Base-by-base conservation (phyloP, 2,113 vertebrate species). In the Albula goreensis region DNA sequence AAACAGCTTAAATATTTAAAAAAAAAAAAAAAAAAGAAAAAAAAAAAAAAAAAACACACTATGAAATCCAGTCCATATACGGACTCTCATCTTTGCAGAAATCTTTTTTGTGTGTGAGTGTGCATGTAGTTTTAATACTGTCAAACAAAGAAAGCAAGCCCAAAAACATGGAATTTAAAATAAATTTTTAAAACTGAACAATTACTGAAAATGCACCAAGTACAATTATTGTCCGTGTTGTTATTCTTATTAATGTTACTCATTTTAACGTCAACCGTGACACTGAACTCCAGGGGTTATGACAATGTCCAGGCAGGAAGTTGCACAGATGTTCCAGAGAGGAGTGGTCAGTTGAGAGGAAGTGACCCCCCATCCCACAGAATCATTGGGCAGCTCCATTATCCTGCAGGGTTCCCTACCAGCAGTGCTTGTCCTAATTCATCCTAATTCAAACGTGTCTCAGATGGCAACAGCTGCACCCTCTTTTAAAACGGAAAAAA, bases 211-310 rank as follows among this genome's bases (percentile, higher is more conserved):
- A 87, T 86, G 88, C 5, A 85, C 86, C 89, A 89, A 90, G 80
- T 63, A 88, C 50, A 84, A 77, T 81, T 85, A 83, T 82, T 86
- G 80, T 90, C 85, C 82, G 90, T 86, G 87, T 51, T 86, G 31
- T 41, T 41, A 41, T 41, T 81, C 88, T 83, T 70, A 89, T 80
- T 85, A 79, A 88, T 53, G 83, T 86, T 81, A 77, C 86, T 31
- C 82, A 91, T 88, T 41, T 92, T 90, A 90, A 85, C 53, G 89
- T 91, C 90, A 90, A 89, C 90, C 83, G 79, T 85, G 81, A 77
- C 86, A 87, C 90, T 89, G 83, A 48, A 91, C 90, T 90, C 22
- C n/a, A 86, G 52, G 10, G 77, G 0, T 1, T 86, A 92, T 80
- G 84, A 90, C 85, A 48, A 25, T 0, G 84, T 89, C 86, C 10